phyloP scores from a whole-genome alignment of 2,113 vertebrate species.

The Sialia sialis region DNA sequence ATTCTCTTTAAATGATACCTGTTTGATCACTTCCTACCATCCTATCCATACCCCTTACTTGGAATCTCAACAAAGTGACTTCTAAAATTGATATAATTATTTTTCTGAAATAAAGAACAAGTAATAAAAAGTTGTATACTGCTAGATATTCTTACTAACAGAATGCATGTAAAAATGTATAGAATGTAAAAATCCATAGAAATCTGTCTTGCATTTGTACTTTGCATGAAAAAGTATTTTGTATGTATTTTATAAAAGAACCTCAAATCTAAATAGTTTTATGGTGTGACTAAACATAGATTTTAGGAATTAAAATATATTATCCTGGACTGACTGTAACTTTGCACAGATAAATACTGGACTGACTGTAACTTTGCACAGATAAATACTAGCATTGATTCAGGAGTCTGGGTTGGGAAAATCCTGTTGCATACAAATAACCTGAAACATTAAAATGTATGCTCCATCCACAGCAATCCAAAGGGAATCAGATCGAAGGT shows the following conservation, averaged over 20 bases:
- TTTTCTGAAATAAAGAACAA: background rate
- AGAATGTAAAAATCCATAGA: too few species aligned
- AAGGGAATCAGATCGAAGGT: constrained; percentile 48
- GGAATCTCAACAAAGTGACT: background rate
- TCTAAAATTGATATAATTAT: background rate
- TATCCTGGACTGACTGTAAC: background rate
- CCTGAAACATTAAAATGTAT: constrained; percentile 26
- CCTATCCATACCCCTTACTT: background rate
- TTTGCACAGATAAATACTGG: background rate
- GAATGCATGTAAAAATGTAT: background rate
- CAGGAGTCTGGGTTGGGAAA: background rate
- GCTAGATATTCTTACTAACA: background rate
- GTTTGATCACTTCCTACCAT: background rate
- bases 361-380: background rate
- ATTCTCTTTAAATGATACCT: background rate
- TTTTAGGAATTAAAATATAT: background rate
- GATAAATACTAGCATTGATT: background rate
- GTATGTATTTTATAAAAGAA: background rate
- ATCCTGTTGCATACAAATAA: background rate
- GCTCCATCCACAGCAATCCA: constrained; percentile 1
- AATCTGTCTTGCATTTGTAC: background rate
- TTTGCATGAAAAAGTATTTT: background rate
- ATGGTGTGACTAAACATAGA: background rate
- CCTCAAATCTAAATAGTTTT: background rate
- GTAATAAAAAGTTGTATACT: background rate